Conservation (phyloP, 2,888 invertebrate species). For the Unio delphinus region DNA sequence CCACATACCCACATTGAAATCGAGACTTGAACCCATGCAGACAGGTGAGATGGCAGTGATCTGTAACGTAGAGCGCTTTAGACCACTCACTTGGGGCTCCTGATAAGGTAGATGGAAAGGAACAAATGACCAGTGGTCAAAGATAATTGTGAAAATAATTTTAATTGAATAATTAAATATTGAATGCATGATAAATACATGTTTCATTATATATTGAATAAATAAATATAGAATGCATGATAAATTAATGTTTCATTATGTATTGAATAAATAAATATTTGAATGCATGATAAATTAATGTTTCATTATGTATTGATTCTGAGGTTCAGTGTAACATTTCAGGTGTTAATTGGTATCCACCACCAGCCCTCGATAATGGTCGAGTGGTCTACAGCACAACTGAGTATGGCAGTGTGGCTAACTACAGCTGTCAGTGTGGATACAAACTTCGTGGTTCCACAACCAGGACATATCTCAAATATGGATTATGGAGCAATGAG, state of each 20-base stretch:
- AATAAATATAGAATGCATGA: no score
- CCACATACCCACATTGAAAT: no score
- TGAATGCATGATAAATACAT: no score
- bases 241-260: neutral
- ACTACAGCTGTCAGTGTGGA: conserved; percentile 50
- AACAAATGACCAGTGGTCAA: no score
- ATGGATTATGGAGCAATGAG: conserved; percentile 50
- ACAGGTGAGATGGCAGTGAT: no score
- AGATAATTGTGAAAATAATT: no score
- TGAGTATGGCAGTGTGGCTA: conserved; percentile 31
- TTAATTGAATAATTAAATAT: no score
- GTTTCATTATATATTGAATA: neutral
- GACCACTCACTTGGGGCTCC: no score
- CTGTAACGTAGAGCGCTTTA: no score
- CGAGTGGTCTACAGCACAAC: conserved; percentile 30
- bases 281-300: no score
- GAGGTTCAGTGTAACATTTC: conserved; percentile 10
- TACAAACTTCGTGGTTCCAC: conserved; percentile 42
- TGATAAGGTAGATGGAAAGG: no score
- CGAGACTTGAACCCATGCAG: no score
- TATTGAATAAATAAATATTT: neutral
- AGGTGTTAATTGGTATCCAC: conserved; percentile 51
- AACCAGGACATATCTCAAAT: conserved; percentile 36
- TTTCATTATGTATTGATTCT: neutral
- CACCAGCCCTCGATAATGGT: conserved; percentile 38